Evolutionary conservation across 2,797 vertebrate genomes (phyloP), one percentile per base, ranked within the genome.

Genomic region (Clarias pachynema): DNA sequence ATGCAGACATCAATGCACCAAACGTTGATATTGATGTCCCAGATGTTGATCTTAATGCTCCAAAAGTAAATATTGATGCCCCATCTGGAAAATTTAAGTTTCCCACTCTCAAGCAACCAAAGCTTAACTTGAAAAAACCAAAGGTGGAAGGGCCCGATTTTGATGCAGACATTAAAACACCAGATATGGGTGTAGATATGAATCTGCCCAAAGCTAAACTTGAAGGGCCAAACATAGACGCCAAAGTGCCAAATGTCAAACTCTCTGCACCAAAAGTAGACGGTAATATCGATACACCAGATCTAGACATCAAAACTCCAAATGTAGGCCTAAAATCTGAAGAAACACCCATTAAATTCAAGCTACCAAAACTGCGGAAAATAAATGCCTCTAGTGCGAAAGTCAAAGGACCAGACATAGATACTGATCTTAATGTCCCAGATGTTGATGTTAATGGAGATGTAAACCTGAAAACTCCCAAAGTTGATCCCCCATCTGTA

Each of bases 121-220:
- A 87, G 63, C 74, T 89, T 79, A 70, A 86, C 34, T 0, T 85
- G 1, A 82, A 86, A 59, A 86, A 87, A 86, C 73, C 89, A 31
- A 95, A 95, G 79, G 15, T 92, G 26, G 93, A 93, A 89, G 89
- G 74, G 37, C 91, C 91, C 59, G 87, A 92, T 83, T 5, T 93
- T 59, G 86, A 90, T 89, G 87, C 73, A 18, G 53, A 91, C 37
- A 24, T 90, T 59, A 89, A 91, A 24, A 69, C 82, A 85, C 87
- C 91, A 40, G 79, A 90, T 9, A 9, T 91, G 69, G 78, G 84
- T 69, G 68, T 92, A 9, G 87, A 93, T 81, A 72, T 88, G 18
- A 90, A 88, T n/a, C 40, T 92, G 3, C 91, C 93, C 0, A 89
- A 80, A 83, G 81, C 86, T 74, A 86, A 91, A 82, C 5, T 93